Conservation (phyloP, 2,797 vertebrate species). For the Gymnoscopelus braueri region DNA sequence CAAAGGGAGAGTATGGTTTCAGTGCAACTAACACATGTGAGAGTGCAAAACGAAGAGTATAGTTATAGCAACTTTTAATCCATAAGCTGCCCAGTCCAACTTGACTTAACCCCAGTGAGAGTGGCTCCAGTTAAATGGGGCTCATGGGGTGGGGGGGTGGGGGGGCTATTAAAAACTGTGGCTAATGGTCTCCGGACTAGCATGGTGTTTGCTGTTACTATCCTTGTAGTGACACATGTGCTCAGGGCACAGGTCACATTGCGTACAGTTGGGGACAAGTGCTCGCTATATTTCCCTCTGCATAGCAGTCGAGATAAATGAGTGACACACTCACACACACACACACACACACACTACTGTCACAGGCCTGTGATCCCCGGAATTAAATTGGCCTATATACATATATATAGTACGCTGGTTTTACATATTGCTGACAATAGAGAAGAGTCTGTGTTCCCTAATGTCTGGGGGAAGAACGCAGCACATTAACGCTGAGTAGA, state of each 20-base stretch:
- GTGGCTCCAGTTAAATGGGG: conserved; percentile 32
- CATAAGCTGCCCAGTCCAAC: conserved; percentile 46
- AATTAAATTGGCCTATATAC: conserved; percentile 45
- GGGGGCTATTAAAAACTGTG: conserved; percentile 43
- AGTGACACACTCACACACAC: conserved; percentile 26
- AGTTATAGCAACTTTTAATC: conserved; percentile 58
- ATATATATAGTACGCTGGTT: conserved; percentile 45
- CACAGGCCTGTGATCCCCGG: conserved; percentile 20
- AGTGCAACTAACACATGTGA: conserved; percentile 34
- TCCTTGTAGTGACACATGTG: conserved; percentile 20
- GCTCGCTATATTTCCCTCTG: conserved; percentile 15
- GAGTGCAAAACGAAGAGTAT: conserved; percentile 46
- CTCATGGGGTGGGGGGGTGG: conserved; percentile 36
- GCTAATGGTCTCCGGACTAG: conserved; percentile 45
- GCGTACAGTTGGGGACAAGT: conserved; percentile 51
- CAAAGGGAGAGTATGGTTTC: conserved; percentile 40
- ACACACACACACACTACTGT: conserved; percentile 12
- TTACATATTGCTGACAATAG: conserved; percentile 60
- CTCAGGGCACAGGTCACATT: conserved; percentile 44
- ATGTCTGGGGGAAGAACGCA: conserved; percentile 54
- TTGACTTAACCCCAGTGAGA: conserved; percentile 44
- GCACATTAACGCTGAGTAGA: conserved; percentile 68
- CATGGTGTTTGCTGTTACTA: conserved; percentile 28
- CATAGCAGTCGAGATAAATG: conserved; percentile 35
- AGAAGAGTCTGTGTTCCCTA: conserved; percentile 57